Conservation (phyloP, 2,888 invertebrate genomes). For the Pollenia amentaria region DNA sequence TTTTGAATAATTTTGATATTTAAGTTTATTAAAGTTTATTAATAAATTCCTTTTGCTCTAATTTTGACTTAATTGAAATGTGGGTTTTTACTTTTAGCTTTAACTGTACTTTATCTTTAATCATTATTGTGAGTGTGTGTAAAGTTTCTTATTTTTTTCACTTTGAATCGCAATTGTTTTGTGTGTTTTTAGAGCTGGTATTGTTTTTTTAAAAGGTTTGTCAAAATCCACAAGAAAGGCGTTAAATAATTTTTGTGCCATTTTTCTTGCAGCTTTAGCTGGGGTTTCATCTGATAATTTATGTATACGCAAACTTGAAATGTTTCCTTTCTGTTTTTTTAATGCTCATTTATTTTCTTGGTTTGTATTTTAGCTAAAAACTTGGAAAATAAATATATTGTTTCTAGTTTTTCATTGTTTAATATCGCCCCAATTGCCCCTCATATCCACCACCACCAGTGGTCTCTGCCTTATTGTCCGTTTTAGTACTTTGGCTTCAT, state of each 20-base stretch:
- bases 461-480: constrained; percentile 54
- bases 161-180: not conserved
- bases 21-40: no score
- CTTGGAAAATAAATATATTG: constrained; percentile 5
- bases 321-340: constrained; percentile 27
- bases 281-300: constrained; percentile 68
- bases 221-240: constrained; percentile 57
- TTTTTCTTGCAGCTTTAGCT: constrained; percentile 59
- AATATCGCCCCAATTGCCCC: not conserved
- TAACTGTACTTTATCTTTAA: constrained; percentile 15
- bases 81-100: not conserved
- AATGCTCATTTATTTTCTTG: not conserved
- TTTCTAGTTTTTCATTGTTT: constrained; percentile 35
- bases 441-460: not conserved
- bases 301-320: constrained; percentile 66
- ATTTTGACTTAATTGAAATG: not conserved
- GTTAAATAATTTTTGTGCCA: constrained; percentile 62
- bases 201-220: constrained; percentile 30
- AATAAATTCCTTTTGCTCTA: not conserved
- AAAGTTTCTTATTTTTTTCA: not conserved
- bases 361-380: not conserved
- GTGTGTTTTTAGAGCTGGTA: not conserved
- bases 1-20: no score
- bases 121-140: not conserved
- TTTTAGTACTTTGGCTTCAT: constrained; percentile 62